These are phyloP conservation scores for Cnemophilus loriae DNA, from an alignment of 2,113 vertebrate species.

Conservation along the genomic window DNA sequence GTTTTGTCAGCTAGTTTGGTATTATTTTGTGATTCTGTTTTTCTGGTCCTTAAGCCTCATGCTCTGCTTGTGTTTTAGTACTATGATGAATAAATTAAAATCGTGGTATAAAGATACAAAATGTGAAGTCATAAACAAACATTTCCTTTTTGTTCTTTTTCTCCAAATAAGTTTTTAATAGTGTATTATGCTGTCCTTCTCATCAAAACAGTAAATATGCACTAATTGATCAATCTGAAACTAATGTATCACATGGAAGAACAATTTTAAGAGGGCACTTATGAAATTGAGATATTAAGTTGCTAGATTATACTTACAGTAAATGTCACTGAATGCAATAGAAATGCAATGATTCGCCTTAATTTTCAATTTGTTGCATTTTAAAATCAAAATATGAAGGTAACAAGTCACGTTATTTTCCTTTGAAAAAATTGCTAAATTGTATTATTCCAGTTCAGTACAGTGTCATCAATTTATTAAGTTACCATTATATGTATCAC, in stretches of 20 bases:
- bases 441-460: conserved; percentile 1
- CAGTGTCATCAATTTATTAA: background rate
- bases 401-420: background rate
- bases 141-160: background rate
- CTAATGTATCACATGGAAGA: background rate
- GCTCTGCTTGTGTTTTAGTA: background rate
- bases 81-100: background rate
- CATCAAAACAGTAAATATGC: background rate
- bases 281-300: background rate
- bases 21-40: background rate
- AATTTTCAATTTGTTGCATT: background rate
- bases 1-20: background rate
- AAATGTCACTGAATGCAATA: background rate
- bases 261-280: background rate
- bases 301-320: background rate
- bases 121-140: background rate
- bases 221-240: background rate
- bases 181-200: background rate
- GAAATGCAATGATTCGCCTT: background rate
- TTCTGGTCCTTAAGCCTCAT: background rate
- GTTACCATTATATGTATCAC: background rate
- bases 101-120: background rate
- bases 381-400: background rate
- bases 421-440: background rate
- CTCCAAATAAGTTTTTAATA: background rate